Percentiles rank a stretch among this genome's conserved stretches.
Evolutionary conservation across 37 sponge, comb jelly and placozoan species (phyloP).

Genomic region (Aphrocallistes beatrix): DNA sequence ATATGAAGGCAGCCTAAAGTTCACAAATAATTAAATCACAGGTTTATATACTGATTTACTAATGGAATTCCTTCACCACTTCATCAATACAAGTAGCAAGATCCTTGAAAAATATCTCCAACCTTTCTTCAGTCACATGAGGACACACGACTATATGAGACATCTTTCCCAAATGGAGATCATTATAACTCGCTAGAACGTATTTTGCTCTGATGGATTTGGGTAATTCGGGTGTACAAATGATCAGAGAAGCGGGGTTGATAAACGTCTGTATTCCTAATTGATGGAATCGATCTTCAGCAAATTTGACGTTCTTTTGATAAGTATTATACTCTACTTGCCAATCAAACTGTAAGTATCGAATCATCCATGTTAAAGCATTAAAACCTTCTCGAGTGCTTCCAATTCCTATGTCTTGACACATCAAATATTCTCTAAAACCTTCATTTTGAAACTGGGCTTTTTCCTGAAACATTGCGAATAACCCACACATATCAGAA

Average conservation of each 20-base stretch:
- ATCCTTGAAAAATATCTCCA: background rate
- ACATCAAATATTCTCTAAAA: background rate
- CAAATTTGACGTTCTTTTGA: background rate
- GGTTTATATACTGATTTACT: too few relatives aligned
- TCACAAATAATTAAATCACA: too few relatives aligned
- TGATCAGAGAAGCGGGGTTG: background rate
- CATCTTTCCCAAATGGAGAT: background rate
- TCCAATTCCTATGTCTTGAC: background rate
- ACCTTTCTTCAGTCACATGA: background rate
- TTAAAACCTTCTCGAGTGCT: background rate
- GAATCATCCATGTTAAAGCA: background rate
- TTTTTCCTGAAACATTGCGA: background rate
- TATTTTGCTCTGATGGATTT: background rate
- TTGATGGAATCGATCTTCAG: background rate
- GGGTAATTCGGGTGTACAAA: background rate
- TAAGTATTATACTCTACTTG: background rate
- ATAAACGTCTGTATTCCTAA: background rate
- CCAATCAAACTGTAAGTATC: background rate
- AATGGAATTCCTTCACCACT: background rate
- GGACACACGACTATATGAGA: background rate
- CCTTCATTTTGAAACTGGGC: background rate
- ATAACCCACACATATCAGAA: slow-evolving; percentile 4
- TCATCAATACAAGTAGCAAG: background rate
- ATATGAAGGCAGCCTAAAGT: too few relatives aligned
- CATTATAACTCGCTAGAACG: background rate